phyloP scores from a whole-genome alignment of 2,113 vertebrate genomes.

The Chaenocephalus aceratus region DNA sequence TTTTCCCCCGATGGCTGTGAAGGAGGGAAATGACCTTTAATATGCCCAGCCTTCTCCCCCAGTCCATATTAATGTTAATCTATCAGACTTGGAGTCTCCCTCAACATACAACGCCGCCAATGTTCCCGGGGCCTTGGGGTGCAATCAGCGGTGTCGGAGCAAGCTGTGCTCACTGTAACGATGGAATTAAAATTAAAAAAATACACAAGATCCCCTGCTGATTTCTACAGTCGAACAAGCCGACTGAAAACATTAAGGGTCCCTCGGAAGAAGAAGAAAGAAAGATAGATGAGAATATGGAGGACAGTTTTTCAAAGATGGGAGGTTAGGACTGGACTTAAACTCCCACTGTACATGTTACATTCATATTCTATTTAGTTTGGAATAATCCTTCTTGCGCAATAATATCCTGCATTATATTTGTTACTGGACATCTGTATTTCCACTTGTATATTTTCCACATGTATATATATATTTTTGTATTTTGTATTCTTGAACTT shows the following conservation, averaged over 20 bases:
- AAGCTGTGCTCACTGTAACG: constrained; percentile 35
- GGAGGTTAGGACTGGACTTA: too few relatives aligned
- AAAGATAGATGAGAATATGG: background rate
- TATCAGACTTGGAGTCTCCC: constrained; percentile 78
- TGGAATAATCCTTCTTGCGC: too few relatives aligned
- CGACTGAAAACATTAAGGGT: constrained; percentile 9
- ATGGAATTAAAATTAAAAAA: constrained; percentile 30
- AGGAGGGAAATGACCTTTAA: constrained; percentile 73
- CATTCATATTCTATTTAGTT: too few relatives aligned
- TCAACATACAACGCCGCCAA: constrained; percentile 70
- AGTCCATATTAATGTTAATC: constrained; percentile 80
- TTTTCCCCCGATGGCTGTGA: constrained; percentile 73
- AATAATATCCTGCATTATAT: too few relatives aligned
- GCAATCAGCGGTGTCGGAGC: constrained; percentile 72
- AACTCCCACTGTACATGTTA: too few relatives aligned
- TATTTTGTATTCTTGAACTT: too few relatives aligned
- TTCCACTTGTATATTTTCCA: too few relatives aligned
- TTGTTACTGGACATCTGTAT: too few relatives aligned
- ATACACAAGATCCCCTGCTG: constrained; percentile 11
- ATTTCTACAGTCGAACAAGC: constrained; percentile 26
- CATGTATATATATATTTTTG: too few relatives aligned
- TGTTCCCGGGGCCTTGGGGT: constrained; percentile 74
- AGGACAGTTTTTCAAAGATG: background rate
- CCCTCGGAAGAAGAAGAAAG: background rate
- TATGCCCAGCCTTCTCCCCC: constrained; percentile 70